A percentile compares a stretch with the other conserved stretches of the same genome.
phyloP scores from a whole-genome alignment of 1,140 invertebrate species.

The Tribolium castaneum region DNA sequence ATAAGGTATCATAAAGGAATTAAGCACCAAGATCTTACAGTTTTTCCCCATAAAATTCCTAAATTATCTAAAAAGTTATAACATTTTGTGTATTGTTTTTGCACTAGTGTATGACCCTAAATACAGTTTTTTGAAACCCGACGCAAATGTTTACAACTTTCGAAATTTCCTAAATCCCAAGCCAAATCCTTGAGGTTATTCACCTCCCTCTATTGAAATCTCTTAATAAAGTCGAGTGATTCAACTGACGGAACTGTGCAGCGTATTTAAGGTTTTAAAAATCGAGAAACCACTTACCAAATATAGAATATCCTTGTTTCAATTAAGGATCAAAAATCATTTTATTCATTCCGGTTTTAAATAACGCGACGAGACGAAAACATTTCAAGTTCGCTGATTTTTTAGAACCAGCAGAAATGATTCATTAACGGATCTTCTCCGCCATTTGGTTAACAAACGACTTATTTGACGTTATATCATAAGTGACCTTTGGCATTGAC shows the following conservation, averaged over 20 bases:
- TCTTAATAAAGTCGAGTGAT: not conserved
- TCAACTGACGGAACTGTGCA: not conserved
- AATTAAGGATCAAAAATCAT: not conserved
- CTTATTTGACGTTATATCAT: not conserved
- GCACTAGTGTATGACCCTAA: not conserved
- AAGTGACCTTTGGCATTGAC: constrained; percentile 50
- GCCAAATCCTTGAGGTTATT: not conserved
- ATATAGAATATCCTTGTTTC: not conserved
- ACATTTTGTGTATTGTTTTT: too few species aligned
- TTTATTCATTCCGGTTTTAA: not conserved
- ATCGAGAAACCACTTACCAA: not conserved
- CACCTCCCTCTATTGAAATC: not conserved
- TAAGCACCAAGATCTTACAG: too few species aligned
- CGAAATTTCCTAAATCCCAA: not conserved
- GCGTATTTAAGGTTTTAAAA: not conserved
- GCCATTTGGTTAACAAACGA: not conserved
- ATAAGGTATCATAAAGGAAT: too few species aligned
- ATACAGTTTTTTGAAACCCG: not conserved
- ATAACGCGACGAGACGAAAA: not conserved
- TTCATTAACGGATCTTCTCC: not conserved
- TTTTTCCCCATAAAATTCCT: too few species aligned
- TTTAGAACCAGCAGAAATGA: not conserved
- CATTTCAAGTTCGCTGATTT: not conserved
- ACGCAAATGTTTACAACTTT: not conserved
- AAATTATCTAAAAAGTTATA: too few species aligned